Conservation (phyloP, 2,113 vertebrate species). For the Anguilla rostrata region DNA sequence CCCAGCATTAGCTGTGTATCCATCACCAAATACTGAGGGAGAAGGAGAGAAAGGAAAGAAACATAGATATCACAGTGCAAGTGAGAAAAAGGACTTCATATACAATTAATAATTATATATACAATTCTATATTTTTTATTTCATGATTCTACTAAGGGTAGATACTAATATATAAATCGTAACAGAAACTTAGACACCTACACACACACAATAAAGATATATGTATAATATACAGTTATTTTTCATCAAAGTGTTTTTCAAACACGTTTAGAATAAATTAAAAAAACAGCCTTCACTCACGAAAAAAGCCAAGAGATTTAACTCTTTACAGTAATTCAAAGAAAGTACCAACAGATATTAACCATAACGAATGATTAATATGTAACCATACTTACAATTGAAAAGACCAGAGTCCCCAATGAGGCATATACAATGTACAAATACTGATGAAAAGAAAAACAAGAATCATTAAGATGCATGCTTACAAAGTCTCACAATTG, state of each 20-base stretch:
- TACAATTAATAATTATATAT: neutral
- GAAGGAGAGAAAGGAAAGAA: conserved; percentile 42
- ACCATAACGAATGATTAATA: neutral
- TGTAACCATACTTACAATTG: conserved; percentile 66
- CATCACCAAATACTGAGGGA: conserved; percentile 71
- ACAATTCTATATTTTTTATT: neutral
- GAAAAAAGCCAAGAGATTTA: too few species aligned
- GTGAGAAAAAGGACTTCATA: neutral
- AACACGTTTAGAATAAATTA: too few species aligned
- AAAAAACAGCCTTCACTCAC: neutral
- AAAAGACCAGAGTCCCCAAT: conserved; percentile 75
- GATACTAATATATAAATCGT: too few species aligned
- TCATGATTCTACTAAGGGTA: too few species aligned
- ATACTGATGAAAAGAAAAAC: conserved; percentile 57
- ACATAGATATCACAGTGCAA: conserved; percentile 11
- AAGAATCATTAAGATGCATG: neutral
- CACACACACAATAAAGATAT: too few species aligned
- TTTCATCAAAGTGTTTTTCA: too few species aligned
- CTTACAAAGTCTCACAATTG: neutral
- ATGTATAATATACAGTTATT: too few species aligned
- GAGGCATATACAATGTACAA: conserved; percentile 67
- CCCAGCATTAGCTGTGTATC: conserved; percentile 78
- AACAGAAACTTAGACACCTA: too few species aligned
- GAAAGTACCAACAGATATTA: neutral
- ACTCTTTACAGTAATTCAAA: too few species aligned